Percentiles rank a stretch among this genome's conserved stretches.
phyloP scores from a whole-genome alignment of 2,888 invertebrate species.

The Meiosimyza decipiens region DNA sequence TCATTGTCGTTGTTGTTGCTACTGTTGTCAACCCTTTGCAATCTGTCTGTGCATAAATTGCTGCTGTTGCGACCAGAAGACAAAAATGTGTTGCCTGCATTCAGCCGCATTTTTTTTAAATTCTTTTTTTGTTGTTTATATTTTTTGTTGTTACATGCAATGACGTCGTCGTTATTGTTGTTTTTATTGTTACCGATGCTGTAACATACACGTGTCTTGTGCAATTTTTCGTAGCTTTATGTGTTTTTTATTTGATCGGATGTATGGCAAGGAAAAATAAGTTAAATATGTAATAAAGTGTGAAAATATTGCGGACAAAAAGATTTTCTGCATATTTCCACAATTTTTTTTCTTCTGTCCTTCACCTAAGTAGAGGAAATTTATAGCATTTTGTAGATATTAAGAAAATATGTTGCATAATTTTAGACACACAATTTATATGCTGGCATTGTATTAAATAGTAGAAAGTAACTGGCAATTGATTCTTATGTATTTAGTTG shows the following conservation, averaged over 20 bases:
- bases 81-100: slow-evolving; percentile 29
- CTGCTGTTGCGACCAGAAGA: slow-evolving; percentile 19
- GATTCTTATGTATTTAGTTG: no score
- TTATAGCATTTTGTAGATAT: background rate
- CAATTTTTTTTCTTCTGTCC: no score
- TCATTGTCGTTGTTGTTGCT: slow-evolving; percentile 4
- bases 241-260: slow-evolving; percentile 8
- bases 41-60: slow-evolving; percentile 32
- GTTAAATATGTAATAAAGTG: slow-evolving; percentile 12
- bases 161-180: no score
- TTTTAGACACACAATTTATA: background rate
- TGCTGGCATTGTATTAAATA: background rate
- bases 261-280: background rate
- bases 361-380: background rate
- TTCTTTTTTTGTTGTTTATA: no score
- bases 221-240: slow-evolving; percentile 14
- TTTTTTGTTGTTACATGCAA: no score
- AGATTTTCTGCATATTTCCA: slow-evolving; percentile 2
- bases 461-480: no score
- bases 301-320: slow-evolving; percentile 17
- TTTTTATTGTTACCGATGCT: background rate
- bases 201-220: background rate
- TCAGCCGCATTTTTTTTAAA: no score
- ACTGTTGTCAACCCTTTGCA: slow-evolving; percentile 29
- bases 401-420: background rate